Evolutionary conservation across 2,113 vertebrate species (phyloP).

Genomic region (human): GRCh38 chr6:72277501-72278000

Average conservation of each 20-base stretch:
- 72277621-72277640: neutral
- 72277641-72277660: neutral
- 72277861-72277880: neutral
- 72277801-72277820: neutral
- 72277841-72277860: neutral
- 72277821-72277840: neutral
- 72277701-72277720: neutral
- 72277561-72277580: no score
- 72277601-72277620: neutral
- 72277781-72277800: constrained; percentile 18
- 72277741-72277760: neutral
- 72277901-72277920: neutral
- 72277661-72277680: neutral
- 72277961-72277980: neutral
- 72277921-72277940: neutral
- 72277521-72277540: no score
- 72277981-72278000: neutral
- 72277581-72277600: no score
- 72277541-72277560: no score
- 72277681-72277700: neutral
- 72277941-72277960: neutral
- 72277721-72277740: neutral
- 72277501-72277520: no score
- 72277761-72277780: neutral
- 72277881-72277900: neutral